These are phyloP conservation scores for Drosophila melanogaster DNA, from an alignment of 1,140 invertebrate genomes.

Conservation along the genomic window Release_6_plus_ISO1_MT NC_004354.4:9159001-9159500, in stretches of 20 bases:
- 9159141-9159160: neutral
- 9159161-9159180: neutral
- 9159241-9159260: conserved; percentile 26
- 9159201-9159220: conserved; percentile 19
- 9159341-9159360: too few relatives aligned
- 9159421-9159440: neutral
- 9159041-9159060: neutral
- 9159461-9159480: neutral
- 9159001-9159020: neutral
- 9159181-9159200: conserved; percentile 21
- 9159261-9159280: neutral
- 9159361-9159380: neutral
- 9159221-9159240: conserved; percentile 38
- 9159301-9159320: too few relatives aligned
- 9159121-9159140: neutral
- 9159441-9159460: neutral
- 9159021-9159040: neutral
- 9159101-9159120: too few relatives aligned
- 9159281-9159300: neutral
- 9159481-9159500: neutral
- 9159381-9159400: neutral
- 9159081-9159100: neutral
- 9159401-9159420: too few relatives aligned
- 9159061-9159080: conserved; percentile 23
- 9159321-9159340: too few relatives aligned